Percentiles rank a stretch among this genome's conserved stretches.
Evolutionary conservation across 2,113 vertebrate species (phyloP).

Genomic region (Alethe castanea): DNA sequence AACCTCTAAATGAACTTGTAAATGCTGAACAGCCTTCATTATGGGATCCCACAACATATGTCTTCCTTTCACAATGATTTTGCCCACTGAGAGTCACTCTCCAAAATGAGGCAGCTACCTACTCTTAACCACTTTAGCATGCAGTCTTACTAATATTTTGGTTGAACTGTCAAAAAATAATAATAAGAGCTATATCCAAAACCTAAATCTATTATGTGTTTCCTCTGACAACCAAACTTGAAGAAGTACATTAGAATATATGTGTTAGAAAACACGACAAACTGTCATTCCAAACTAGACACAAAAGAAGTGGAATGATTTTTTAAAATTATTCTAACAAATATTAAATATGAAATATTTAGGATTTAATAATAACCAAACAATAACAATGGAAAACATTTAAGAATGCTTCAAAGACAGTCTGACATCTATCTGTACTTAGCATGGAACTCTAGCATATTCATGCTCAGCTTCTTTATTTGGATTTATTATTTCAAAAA

Average conservation of each 20-base stretch:
- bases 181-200: not conserved
- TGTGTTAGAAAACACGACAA: not conserved
- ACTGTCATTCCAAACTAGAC: not conserved
- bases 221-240: not conserved
- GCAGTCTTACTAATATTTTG: not conserved
- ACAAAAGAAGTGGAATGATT: not conserved
- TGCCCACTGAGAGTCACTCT: not conserved
- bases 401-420: not conserved
- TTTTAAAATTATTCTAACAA: not conserved
- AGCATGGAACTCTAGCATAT: not conserved
- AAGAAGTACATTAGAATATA: not conserved
- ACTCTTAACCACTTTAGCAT: not conserved
- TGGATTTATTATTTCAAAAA: not conserved
- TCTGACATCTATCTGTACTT: not conserved
- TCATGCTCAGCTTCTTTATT: not conserved
- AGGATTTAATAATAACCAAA: not conserved
- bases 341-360: not conserved
- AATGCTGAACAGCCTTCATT: not conserved
- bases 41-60: not conserved
- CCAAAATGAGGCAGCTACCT: not conserved
- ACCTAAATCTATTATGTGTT: not conserved
- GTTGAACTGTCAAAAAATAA: not conserved
- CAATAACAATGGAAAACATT: not conserved
- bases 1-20: not conserved
- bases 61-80: not conserved